Base-by-base conservation (phyloP, 2,888 invertebrate species). In the Scelioninae gen. 1 region DNA sequence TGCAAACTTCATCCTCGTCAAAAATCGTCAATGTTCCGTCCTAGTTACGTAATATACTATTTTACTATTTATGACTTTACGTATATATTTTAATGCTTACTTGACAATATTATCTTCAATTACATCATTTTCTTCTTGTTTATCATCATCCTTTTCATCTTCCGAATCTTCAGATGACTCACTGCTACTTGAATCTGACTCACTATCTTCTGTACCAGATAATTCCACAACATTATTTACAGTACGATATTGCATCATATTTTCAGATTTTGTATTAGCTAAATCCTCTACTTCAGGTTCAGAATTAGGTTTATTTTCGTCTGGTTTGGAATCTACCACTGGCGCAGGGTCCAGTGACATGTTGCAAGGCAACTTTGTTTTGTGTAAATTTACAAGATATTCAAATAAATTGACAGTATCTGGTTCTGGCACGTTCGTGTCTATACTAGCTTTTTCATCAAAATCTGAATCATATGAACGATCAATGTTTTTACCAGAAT, bases 181-280 rank as follows among this genome's bases (percentile, higher is more conserved):
- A 69, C 87, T 85, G 31, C 85, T 87, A 11, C 86, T 88, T 0
- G 87, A 89, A 76, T 87, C 87, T 0, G 85, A 68, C 63, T 88
- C 87, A 51, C 86, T 88, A 11, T 87, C 87, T 23, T 79, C 69
- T n/a, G 87, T 86, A 23, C 85, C 83, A 31, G 68, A 66, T 31
- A 76, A 58, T 31, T 66, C 66, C 38, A 72, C 62, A 31, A 77
- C 56, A 43, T 49, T 31, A n/a, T 16, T 15, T 9, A 72, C 47
- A 31, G 72, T 66, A 58, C 83, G 51, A 29, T 83, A 83, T 34
- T 77, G 63, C 47, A 68, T 80, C 0, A 71, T 29, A 60, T 60
- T 47, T 58, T 58, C 58, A 2, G 29, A 13, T 15, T 31, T 47
- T 71, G 47, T 5, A 11, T n/a, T 16, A 68, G 34, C 1, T 3